A percentile compares a stretch with the other conserved stretches of the same genome.
Evolutionary conservation across 2,888 invertebrate species (phyloP).

Genomic region (Heteropelma amictum): DNA sequence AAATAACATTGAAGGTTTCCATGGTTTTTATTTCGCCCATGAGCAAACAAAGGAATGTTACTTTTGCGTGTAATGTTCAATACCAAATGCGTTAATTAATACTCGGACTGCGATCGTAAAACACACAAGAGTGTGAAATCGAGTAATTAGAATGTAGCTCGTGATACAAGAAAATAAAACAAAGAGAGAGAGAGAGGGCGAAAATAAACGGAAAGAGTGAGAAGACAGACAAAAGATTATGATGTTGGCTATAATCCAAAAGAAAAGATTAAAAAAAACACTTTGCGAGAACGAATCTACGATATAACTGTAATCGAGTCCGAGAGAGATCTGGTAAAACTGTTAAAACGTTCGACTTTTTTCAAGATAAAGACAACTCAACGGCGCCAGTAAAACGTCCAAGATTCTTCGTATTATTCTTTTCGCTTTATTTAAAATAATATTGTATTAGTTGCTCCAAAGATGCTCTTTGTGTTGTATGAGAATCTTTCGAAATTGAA

Average conservation of each 20-base stretch:
- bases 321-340: constrained; percentile 1
- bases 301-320: background rate
- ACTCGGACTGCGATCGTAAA: background rate
- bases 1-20: constrained; percentile 5
- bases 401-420: too few relatives aligned
- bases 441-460: too few relatives aligned
- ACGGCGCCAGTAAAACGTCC: too few relatives aligned
- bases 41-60: constrained; percentile 15
- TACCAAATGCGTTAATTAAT: constrained; percentile 43
- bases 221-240: constrained; percentile 12
- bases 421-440: too few relatives aligned
- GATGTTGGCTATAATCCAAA: constrained; percentile 45
- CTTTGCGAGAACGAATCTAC: constrained; percentile 31
- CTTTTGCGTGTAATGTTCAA: constrained; percentile 40
- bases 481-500: too few relatives aligned
- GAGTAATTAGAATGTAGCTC: constrained; percentile 49
- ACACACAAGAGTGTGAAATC: constrained; percentile 14
- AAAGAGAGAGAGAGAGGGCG: constrained; percentile 13
- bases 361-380: too few relatives aligned
- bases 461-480: too few relatives aligned
- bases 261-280: constrained; percentile 1
- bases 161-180: constrained; percentile 31
- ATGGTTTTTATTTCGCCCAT: background rate
- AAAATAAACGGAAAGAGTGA: too few relatives aligned
- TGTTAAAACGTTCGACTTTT: constrained; percentile 3